Percentiles rank a stretch among this genome's conserved stretches.
Evolutionary conservation across 2,888 invertebrate species (phyloP).

Genomic region (Podabrus alpinus): DNA sequence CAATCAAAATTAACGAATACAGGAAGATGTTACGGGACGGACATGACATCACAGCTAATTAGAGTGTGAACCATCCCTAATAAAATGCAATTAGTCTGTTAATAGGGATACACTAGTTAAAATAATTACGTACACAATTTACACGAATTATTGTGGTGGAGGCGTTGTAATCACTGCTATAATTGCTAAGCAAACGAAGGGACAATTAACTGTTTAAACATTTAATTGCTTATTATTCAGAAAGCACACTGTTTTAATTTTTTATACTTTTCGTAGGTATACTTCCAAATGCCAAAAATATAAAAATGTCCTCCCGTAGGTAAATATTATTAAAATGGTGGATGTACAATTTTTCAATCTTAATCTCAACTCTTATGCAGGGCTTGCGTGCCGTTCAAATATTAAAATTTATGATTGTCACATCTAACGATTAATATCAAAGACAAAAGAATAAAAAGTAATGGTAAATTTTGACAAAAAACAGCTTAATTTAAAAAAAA

Average conservation of each 20-base stretch:
- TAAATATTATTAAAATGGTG: neutral
- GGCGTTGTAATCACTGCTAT: conserved; percentile 43
- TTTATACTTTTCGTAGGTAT: too few species aligned
- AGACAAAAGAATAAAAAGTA: neutral
- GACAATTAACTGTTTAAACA: conserved; percentile 24
- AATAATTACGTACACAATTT: conserved; percentile 55
- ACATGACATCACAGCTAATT: conserved; percentile 55
- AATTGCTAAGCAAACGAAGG: conserved; percentile 29
- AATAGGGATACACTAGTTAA: conserved; percentile 58
- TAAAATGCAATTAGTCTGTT: conserved; percentile 56
- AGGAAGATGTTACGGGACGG: conserved; percentile 50
- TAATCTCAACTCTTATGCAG: too few species aligned
- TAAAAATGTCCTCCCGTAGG: neutral
- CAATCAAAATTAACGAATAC: conserved; percentile 45
- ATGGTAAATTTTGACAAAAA: neutral
- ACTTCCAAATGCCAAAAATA: too few species aligned
- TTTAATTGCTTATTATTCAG: conserved; percentile 17
- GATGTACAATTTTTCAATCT: neutral
- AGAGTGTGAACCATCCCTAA: conserved; percentile 54
- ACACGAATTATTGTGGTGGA: conserved; percentile 52
- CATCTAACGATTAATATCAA: neutral
- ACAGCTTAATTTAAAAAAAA: neutral
- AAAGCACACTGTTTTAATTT: neutral
- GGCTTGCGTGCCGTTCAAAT: neutral
- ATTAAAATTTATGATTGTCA: neutral